These are phyloP conservation scores for Dendrocopos noguchii DNA, from an alignment of 2,113 vertebrate genomes.

Conservation along the genomic window DNA sequence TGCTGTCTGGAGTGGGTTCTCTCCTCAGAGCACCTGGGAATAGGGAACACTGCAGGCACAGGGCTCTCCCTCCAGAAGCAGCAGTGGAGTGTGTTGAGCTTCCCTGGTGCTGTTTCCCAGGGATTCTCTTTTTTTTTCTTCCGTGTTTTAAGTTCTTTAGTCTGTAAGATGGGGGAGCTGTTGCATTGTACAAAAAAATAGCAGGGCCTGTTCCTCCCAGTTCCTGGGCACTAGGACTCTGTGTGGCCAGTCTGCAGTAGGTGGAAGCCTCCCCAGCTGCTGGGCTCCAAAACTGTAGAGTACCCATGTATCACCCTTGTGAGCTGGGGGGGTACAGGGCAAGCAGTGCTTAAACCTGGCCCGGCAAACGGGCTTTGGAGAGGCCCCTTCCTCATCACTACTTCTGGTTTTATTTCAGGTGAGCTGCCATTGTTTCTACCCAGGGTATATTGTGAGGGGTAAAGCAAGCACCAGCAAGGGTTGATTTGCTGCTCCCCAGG, in stretches of 20 bases:
- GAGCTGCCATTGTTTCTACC: rapidly evolving
- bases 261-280: background rate
- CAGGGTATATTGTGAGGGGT: rapidly evolving
- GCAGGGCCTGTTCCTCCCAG: background rate
- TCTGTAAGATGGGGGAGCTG: constrained; percentile 75
- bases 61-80: background rate
- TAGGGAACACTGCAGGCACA: background rate
- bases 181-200: constrained; percentile 56
- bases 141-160: constrained; percentile 27
- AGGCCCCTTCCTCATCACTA: background rate
- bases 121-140: background rate
- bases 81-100: background rate
- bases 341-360: background rate
- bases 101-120: background rate
- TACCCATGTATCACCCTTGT: background rate
- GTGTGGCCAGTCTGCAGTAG: background rate
- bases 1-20: background rate
- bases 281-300: background rate
- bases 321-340: background rate
- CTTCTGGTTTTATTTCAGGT: rapidly evolving
- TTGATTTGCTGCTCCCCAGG: rapidly evolving
- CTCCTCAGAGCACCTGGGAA: background rate
- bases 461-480: rapidly evolving
- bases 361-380: background rate
- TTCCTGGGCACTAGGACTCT: background rate